Conservation (phyloP, 2,797 vertebrate species). For the Neosilurus hyrtlii region DNA sequence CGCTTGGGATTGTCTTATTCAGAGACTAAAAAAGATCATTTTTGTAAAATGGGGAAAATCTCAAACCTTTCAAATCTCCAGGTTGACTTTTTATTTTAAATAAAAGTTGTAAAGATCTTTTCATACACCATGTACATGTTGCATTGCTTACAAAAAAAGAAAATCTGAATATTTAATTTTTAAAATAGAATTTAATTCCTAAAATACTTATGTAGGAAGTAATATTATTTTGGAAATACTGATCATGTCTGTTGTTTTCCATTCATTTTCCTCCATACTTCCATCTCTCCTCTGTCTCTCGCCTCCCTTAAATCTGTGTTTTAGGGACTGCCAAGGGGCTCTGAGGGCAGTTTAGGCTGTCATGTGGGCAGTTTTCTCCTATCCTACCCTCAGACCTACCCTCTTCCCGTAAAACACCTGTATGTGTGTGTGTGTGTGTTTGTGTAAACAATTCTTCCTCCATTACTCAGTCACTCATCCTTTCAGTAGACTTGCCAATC, state of each 20-base stretch:
- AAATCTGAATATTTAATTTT: too few relatives aligned
- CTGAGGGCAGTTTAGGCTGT: constrained; percentile 30
- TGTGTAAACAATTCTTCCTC: constrained; percentile 32
- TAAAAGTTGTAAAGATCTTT: not conserved
- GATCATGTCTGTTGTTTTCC: constrained; percentile 32
- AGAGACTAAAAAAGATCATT: not conserved
- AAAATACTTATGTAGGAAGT: not conserved
- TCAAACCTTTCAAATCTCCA: not conserved
- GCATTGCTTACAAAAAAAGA: not conserved
- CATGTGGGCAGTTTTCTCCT: not conserved
- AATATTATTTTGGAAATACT: not conserved
- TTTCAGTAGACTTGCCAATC: constrained; percentile 79
- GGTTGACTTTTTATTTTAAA: not conserved
- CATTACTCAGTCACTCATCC: constrained; percentile 69
- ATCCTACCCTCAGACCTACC: constrained; percentile 15
- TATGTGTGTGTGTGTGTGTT: not conserved
- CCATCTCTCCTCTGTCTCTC: constrained; percentile 57
- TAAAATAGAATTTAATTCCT: not conserved
- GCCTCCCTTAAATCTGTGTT: constrained; percentile 32
- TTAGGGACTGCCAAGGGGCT: constrained; percentile 26
- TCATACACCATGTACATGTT: not conserved
- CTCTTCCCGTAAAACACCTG: constrained; percentile 28
- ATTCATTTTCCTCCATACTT: constrained; percentile 50
- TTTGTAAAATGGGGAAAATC: not conserved
- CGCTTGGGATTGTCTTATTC: not conserved